Conservation (phyloP, 2,113 vertebrate species). For the Loxodonta africana region DNA sequence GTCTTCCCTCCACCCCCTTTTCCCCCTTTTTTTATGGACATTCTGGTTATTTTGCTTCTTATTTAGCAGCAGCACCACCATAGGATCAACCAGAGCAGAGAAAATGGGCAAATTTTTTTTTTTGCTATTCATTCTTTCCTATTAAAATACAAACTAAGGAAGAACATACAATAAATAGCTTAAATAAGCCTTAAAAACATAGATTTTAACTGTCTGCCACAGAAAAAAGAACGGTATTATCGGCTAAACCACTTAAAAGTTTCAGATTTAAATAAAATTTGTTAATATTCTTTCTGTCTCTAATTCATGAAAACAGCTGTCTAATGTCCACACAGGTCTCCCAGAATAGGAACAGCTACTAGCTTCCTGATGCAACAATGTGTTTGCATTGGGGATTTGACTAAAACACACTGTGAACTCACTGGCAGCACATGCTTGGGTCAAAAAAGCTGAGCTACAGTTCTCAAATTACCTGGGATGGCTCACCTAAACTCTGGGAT, state of each 20-base stretch:
- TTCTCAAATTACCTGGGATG: neutral
- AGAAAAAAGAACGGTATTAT: neutral
- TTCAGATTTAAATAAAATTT: constrained; percentile 52
- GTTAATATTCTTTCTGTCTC: constrained; percentile 30
- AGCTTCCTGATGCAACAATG: neutral
- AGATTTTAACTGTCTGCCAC: constrained; percentile 9
- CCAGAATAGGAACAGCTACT: neutral
- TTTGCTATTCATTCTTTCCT: constrained; percentile 12
- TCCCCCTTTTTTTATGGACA: neutral
- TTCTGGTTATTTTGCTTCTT: constrained; percentile 43
- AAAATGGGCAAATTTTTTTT: constrained; percentile 20
- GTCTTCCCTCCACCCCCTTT: too few species aligned
- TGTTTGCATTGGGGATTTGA: neutral
- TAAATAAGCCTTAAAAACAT: constrained; percentile 23
- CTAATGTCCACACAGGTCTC: constrained; percentile 6
- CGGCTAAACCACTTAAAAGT: neutral
- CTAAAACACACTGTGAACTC: neutral
- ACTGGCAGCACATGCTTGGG: neutral
- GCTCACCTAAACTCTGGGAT: neutral
- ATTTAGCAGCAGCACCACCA: constrained; percentile 2
- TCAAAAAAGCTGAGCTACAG: neutral
- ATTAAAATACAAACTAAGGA: constrained; percentile 40
- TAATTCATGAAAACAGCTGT: constrained; percentile 20
- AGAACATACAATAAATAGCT: constrained; percentile 2
- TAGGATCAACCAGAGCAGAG: neutral